Percentiles rank a stretch among this genome's conserved stretches.
These are phyloP conservation scores for Myioborus miniatus DNA, from an alignment of 2,797 vertebrate species.

Conservation along the genomic window DNA sequence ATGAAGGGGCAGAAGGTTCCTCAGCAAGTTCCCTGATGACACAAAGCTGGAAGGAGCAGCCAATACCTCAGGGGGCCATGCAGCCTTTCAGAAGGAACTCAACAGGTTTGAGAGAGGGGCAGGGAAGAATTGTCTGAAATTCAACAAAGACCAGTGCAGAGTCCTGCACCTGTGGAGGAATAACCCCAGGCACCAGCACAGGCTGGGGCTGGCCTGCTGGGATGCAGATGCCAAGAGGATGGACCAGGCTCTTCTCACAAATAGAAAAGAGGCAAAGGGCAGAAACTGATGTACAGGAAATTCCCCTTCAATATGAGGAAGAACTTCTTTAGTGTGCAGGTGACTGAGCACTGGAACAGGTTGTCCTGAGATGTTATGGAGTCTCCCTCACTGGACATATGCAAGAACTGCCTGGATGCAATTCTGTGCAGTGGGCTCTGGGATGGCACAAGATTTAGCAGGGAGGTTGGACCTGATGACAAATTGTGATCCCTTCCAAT, in stretches of 20 bases:
- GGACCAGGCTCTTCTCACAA: background rate
- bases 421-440: background rate
- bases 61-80: too few relatives aligned
- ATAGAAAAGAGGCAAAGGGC: background rate
- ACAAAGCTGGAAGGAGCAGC: background rate
- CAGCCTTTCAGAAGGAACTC: background rate
- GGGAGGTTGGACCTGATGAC: background rate
- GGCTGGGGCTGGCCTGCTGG: background rate
- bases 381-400: background rate
- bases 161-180: too few relatives aligned
- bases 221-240: background rate
- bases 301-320: background rate
- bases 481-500: background rate
- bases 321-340: background rate
- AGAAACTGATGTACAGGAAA: background rate
- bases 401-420: background rate
- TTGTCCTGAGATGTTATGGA: background rate
- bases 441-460: background rate
- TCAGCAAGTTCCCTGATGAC: background rate
- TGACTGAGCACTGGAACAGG: background rate
- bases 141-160: background rate
- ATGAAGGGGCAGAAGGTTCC: background rate
- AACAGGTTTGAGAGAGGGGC: background rate
- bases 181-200: accelerated
- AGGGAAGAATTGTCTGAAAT: background rate